Percentiles rank a stretch among this genome's conserved stretches.
Conservation (phyloP, 2,113 vertebrate genomes). For the Rhinoptilus africanus region DNA sequence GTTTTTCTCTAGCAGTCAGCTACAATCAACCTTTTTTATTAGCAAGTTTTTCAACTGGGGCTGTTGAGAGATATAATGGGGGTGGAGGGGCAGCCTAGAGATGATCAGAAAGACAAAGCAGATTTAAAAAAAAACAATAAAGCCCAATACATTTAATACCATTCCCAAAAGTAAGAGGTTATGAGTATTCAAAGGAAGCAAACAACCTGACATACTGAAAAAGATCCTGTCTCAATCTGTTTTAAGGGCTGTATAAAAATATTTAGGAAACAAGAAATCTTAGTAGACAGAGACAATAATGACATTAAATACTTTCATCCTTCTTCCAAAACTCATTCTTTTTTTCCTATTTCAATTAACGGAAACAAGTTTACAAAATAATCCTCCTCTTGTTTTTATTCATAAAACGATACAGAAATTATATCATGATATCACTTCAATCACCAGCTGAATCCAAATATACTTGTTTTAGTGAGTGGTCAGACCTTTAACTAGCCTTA, state of each 20-base stretch:
- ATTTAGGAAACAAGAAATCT: background rate
- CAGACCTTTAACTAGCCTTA: background rate
- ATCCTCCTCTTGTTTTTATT: background rate
- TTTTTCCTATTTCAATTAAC: background rate
- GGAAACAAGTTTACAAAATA: background rate
- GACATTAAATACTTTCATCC: background rate
- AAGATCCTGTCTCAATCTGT: background rate
- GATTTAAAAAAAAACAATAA: background rate
- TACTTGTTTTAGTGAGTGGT: background rate
- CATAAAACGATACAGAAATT: background rate
- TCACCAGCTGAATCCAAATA: background rate
- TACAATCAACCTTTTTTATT: background rate
- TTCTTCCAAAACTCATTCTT: background rate
- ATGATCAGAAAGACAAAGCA: background rate
- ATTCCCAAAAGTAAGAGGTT: background rate
- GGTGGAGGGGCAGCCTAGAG: background rate
- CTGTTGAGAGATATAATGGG: background rate
- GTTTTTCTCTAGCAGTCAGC: background rate
- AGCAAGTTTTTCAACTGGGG: background rate
- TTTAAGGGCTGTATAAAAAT: background rate
- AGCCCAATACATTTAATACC: background rate
- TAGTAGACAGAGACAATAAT: background rate
- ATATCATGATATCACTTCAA: background rate
- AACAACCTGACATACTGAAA: background rate
- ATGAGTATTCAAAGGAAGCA: background rate